Evolutionary conservation across 2,113 vertebrate species (phyloP).

Genomic region (Actenoides hombroni): DNA sequence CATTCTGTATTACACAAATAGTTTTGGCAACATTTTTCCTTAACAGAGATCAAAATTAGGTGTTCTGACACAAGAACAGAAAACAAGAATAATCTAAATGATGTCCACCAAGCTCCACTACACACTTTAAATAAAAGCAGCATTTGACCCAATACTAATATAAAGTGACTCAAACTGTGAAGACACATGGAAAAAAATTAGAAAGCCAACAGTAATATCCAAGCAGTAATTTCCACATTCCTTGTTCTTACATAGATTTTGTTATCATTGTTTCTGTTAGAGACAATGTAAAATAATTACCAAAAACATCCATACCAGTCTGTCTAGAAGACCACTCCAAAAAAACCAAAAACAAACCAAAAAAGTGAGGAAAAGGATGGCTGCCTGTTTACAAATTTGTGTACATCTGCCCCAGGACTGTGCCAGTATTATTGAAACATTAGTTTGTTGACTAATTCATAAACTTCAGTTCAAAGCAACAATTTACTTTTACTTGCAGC

Average conservation of each 20-base stretch:
- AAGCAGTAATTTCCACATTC: background rate
- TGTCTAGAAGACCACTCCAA: background rate
- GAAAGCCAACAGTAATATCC: background rate
- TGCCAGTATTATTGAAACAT: background rate
- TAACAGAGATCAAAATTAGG: background rate
- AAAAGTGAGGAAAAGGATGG: background rate
- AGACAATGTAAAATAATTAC: background rate
- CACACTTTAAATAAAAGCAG: background rate
- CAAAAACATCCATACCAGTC: background rate
- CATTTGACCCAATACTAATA: background rate
- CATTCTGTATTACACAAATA: background rate
- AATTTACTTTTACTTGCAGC: background rate
- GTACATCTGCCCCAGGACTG: background rate
- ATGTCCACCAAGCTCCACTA: background rate
- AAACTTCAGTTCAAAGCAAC: background rate
- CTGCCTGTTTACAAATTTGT: background rate
- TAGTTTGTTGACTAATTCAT: background rate
- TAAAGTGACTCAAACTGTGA: background rate
- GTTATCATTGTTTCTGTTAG: background rate
- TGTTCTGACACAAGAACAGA: background rate
- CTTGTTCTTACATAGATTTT: background rate
- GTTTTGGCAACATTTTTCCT: background rate
- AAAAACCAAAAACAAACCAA: background rate
- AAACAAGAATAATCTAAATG: background rate
- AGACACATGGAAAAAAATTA: background rate